Percentiles rank a stretch among this genome's conserved stretches.
These are phyloP conservation scores for Ptilorrhoa leucosticta DNA, from an alignment of 2,113 vertebrate species.

Conservation along the genomic window DNA sequence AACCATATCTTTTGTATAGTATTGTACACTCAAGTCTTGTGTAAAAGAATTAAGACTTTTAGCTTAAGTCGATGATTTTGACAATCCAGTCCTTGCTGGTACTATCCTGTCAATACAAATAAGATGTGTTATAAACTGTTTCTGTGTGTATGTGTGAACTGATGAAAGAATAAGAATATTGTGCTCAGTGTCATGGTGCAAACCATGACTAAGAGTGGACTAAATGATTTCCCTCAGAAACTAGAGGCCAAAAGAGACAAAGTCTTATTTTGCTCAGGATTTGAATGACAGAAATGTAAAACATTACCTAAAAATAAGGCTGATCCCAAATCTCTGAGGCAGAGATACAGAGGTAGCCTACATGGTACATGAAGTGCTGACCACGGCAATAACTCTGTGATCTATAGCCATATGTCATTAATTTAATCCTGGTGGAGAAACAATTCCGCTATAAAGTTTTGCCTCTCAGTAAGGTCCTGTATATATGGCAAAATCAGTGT, in stretches of 20 bases:
- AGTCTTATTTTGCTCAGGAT: not conserved
- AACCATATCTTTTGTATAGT: rapidly evolving
- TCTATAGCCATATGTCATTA: not conserved
- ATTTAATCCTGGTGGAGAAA: not conserved
- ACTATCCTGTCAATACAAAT: not conserved
- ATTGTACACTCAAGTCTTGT: not conserved
- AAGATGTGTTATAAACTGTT: not conserved
- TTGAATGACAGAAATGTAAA: not conserved
- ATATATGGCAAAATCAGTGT: not conserved
- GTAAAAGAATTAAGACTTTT: not conserved
- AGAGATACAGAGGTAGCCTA: not conserved
- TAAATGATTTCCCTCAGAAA: not conserved
- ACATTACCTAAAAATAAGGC: no score
- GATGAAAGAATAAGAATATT: not conserved
- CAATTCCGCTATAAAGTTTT: not conserved
- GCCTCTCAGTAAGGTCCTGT: not conserved
- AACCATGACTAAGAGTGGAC: not conserved
- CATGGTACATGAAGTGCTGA: not conserved
- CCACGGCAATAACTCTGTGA: not conserved
- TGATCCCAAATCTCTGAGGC: not conserved
- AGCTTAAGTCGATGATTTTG: not conserved
- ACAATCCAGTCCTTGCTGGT: not conserved
- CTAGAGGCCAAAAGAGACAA: not conserved
- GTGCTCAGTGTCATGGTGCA: not conserved
- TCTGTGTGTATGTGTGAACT: not conserved